These are phyloP conservation scores for Manis javanica DNA, from an alignment of 2,797 vertebrate genomes.

Conservation along the genomic window DNA sequence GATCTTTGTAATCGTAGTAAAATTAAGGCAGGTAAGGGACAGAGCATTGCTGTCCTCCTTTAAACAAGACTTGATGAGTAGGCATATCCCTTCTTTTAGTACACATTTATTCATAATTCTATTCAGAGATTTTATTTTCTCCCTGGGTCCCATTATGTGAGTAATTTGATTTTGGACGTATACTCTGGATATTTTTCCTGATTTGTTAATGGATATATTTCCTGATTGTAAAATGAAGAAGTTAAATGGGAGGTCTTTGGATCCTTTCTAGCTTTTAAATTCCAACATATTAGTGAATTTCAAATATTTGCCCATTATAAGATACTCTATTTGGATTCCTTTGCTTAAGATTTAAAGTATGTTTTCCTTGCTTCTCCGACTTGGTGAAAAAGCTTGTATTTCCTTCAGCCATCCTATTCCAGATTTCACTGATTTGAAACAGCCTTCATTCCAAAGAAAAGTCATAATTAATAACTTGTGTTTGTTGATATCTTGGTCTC, in stretches of 20 bases:
- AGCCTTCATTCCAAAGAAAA: neutral
- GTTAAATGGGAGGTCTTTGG: neutral
- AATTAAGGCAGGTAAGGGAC: neutral
- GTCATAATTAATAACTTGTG: neutral
- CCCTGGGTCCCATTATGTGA: neutral
- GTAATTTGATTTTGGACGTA: neutral
- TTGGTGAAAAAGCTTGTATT: neutral
- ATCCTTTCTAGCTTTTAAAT: neutral
- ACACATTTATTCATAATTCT: neutral
- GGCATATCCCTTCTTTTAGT: neutral
- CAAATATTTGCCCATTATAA: neutral
- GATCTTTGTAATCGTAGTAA: neutral
- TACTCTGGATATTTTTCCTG: slow-evolving; percentile 36
- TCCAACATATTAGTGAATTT: slow-evolving; percentile 33
- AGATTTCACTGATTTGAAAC: slow-evolving; percentile 30
- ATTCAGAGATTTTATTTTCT: neutral
- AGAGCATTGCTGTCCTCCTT: neutral
- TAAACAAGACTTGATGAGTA: neutral
- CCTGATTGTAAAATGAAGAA: neutral
- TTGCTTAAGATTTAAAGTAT: neutral
- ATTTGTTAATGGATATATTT: slow-evolving; percentile 44
- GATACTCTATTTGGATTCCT: neutral
- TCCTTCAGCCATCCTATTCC: slow-evolving; percentile 10
- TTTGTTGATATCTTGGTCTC: neutral
- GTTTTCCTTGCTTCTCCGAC: neutral